Conservation (phyloP, 2,113 vertebrate species). For the Callipepla californica region DNA sequence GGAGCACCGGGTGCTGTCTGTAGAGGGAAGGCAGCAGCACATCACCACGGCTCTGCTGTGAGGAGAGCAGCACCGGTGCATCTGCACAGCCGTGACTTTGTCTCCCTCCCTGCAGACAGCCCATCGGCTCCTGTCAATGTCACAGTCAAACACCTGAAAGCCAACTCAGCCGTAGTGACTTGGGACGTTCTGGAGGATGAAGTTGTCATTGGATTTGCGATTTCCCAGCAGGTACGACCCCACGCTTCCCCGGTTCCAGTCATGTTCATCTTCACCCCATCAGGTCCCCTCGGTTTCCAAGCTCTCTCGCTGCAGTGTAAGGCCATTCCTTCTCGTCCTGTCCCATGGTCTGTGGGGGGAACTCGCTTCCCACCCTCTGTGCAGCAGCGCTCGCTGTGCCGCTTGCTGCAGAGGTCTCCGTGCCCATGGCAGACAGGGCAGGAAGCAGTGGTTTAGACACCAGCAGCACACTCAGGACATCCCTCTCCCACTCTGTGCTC, state of each 20-base stretch:
- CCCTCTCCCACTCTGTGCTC: slow-evolving; percentile 62
- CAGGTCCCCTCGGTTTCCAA: neutral
- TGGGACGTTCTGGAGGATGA: slow-evolving; percentile 97
- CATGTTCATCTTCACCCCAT: neutral
- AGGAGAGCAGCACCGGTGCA: no score
- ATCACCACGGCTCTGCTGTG: neutral
- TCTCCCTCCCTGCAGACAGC: slow-evolving; percentile 83
- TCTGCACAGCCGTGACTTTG: neutral
- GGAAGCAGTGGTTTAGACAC: neutral
- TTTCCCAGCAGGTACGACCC: slow-evolving; percentile 92
- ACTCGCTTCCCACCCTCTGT: neutral
- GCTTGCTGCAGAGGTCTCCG: slow-evolving; percentile 14
- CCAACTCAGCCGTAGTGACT: slow-evolving; percentile 93
- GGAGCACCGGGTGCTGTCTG: neutral
- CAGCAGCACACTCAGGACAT: neutral
- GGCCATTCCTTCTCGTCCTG: neutral
- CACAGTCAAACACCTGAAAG: slow-evolving; percentile 93
- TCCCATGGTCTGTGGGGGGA: neutral
- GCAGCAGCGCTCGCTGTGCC: neutral
- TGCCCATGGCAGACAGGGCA: neutral
- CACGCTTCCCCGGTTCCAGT: rapidly evolving
- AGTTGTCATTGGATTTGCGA: slow-evolving; percentile 95
- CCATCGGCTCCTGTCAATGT: slow-evolving; percentile 95
- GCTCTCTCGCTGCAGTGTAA: neutral
- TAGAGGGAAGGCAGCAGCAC: neutral